Conservation (phyloP, 2,888 invertebrate species). For the Heliothis peltigera region DNA sequence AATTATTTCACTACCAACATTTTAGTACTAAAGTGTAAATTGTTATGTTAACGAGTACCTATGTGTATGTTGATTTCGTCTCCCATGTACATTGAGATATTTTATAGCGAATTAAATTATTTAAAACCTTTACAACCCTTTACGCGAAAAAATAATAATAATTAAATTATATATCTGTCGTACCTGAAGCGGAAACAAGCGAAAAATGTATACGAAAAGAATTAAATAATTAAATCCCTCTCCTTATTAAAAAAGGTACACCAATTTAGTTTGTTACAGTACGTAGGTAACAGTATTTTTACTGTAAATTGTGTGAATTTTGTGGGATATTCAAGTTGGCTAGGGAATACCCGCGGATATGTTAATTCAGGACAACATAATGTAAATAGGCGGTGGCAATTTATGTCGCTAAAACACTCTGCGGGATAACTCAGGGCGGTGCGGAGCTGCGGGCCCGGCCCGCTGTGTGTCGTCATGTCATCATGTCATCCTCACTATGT, state of each 20-base stretch:
- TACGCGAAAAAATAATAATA: conserved; percentile 36
- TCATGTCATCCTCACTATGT: conserved; percentile 68
- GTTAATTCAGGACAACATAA: conserved; percentile 84
- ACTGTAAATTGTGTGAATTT: conserved; percentile 60
- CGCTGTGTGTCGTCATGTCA: conserved; percentile 8
- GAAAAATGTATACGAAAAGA: conserved; percentile 53
- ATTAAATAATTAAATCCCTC: conserved; percentile 66
- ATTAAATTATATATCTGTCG: conserved; percentile 51
- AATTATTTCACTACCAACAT: conserved; percentile 7
- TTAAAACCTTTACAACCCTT: too few species aligned
- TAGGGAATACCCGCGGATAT: conserved; percentile 85
- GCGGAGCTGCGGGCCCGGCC: conserved; percentile 34
- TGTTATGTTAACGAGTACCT: too few species aligned
- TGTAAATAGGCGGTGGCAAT: conserved; percentile 85
- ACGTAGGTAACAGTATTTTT: conserved; percentile 47
- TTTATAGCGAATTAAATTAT: too few species aligned
- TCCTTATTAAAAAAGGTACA: conserved; percentile 68
- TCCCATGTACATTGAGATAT: too few species aligned
- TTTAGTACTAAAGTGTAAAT: neutral
- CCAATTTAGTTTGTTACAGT: conserved; percentile 58
- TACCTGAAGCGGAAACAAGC: conserved; percentile 47
- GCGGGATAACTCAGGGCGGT: conserved; percentile 74
- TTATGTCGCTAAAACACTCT: conserved; percentile 85
- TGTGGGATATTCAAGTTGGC: conserved; percentile 77
- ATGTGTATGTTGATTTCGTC: too few species aligned